These are phyloP conservation scores for Tachycineta bicolor DNA, from an alignment of 2,113 vertebrate genomes.

Conservation along the genomic window DNA sequence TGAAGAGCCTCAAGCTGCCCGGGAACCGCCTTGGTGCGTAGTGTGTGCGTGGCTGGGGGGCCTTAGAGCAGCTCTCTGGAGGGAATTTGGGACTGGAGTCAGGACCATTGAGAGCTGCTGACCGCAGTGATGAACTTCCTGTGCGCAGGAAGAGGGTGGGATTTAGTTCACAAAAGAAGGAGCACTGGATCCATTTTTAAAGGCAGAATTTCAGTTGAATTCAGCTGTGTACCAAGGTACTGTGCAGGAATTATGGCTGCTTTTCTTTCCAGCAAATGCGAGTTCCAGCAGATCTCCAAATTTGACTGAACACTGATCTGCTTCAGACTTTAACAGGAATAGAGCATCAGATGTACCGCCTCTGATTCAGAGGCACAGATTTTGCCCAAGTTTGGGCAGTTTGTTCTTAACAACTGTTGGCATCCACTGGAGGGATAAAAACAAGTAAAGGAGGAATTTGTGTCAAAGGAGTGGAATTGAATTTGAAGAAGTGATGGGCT, in stretches of 20 bases:
- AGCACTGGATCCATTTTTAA: background rate
- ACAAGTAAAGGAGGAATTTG: background rate
- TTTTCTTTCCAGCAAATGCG: background rate
- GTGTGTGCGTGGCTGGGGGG: background rate
- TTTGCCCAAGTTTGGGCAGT: background rate
- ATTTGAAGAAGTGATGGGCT: background rate
- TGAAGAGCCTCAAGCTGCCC: conserved; percentile 84
- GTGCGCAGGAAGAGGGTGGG: background rate
- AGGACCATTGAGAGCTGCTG: background rate
- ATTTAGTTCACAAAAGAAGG: background rate
- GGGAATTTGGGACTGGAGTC: background rate
- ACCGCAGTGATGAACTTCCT: background rate
- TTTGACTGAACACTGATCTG: background rate
- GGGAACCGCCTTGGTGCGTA: conserved; percentile 89
- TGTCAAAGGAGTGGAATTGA: background rate
- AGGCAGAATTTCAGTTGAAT: background rate
- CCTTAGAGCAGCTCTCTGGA: background rate
- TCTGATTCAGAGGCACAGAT: background rate
- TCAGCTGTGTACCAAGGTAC: background rate
- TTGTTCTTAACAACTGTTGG: background rate
- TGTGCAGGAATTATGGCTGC: accelerated
- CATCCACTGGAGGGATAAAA: background rate
- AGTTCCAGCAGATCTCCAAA: background rate
- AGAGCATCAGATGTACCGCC: background rate
- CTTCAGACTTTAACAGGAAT: background rate